Percentiles rank a stretch among this genome's conserved stretches.
Conservation (phyloP, 2,888 invertebrate genomes). For the Gerosis bhagava region DNA sequence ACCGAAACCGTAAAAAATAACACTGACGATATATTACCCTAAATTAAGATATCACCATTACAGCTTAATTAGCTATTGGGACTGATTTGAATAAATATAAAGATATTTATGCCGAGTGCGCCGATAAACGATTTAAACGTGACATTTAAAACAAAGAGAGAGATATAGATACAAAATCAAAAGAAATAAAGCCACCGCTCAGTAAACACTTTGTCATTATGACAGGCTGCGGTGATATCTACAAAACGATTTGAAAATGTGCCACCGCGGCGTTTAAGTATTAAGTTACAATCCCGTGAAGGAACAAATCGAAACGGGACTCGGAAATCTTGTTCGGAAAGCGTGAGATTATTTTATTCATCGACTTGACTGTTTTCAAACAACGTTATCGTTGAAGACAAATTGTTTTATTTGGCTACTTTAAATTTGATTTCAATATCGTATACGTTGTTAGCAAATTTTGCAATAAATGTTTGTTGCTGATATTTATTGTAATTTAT, state of each 20-base stretch:
- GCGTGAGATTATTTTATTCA: slow-evolving; percentile 58
- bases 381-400: slow-evolving; percentile 54
- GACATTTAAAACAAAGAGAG: slow-evolving; percentile 39
- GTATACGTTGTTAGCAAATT: slow-evolving; percentile 5
- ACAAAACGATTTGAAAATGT: slow-evolving; percentile 48
- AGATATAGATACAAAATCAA: slow-evolving; percentile 28
- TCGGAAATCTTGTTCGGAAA: slow-evolving; percentile 51
- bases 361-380: slow-evolving; percentile 56
- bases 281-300: slow-evolving; percentile 59
- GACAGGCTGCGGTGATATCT: slow-evolving; percentile 57
- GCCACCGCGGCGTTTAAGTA: slow-evolving; percentile 58
- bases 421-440: slow-evolving; percentile 32
- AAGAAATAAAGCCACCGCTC: slow-evolving; percentile 42
- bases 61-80: slow-evolving; percentile 13
- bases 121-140: slow-evolving; percentile 7
- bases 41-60: slow-evolving; percentile 8
- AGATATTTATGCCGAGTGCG: slow-evolving; percentile 15
- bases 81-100: slow-evolving; percentile 18
- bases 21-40: slow-evolving; percentile 18
- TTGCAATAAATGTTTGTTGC: slow-evolving; percentile 1
- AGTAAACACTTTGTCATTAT: slow-evolving; percentile 60
- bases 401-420: slow-evolving; percentile 45
- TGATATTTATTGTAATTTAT: slow-evolving; percentile 11
- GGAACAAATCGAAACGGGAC: slow-evolving; percentile 55
- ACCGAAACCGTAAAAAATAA: slow-evolving; percentile 17